phyloP scores from a whole-genome alignment of 2,113 vertebrate species.

The Ameiurus melas region DNA sequence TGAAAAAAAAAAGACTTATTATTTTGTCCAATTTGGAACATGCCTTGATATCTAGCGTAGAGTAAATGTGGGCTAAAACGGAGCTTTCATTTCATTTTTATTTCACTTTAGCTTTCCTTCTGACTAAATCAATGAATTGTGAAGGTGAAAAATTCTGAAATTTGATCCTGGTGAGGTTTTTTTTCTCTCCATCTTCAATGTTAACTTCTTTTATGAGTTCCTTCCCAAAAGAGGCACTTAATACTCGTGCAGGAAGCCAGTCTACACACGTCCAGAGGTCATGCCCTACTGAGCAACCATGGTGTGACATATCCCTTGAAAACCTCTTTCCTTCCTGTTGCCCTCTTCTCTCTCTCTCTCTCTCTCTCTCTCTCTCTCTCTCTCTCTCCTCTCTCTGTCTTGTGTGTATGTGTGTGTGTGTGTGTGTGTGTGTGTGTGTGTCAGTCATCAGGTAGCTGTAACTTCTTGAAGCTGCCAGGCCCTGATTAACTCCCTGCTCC shows the following conservation, averaged over 20 bases:
- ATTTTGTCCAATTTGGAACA: neutral
- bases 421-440: constrained; percentile 30
- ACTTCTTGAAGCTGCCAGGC: constrained; percentile 72
- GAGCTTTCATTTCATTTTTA: neutral
- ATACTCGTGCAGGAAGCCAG: constrained; percentile 37
- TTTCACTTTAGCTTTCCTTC: neutral
- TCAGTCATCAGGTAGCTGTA: constrained; percentile 62
- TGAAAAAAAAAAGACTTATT: neutral
- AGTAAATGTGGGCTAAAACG: neutral
- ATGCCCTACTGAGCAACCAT: constrained; percentile 40
- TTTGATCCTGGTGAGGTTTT: neutral
- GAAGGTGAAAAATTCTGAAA: constrained; percentile 5
- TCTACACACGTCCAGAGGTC: constrained; percentile 35
- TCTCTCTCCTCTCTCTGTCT: constrained; percentile 9
- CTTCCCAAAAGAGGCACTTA: constrained; percentile 38
- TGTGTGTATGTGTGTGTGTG: constrained; percentile 27
- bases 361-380: neutral
- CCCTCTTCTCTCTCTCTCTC: constrained; percentile 17
- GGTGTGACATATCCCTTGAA: constrained; percentile 48
- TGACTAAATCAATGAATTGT: neutral
- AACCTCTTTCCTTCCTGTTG: constrained; percentile 47
- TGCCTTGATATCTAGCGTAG: neutral
- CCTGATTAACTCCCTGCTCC: constrained; percentile 78
- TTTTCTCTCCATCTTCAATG: neutral
- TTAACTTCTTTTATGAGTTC: neutral